Evolutionary conservation across 2,888 invertebrate species (phyloP), one percentile per base, ranked within the genome.

Genomic region (Oligia strigilis): DNA sequence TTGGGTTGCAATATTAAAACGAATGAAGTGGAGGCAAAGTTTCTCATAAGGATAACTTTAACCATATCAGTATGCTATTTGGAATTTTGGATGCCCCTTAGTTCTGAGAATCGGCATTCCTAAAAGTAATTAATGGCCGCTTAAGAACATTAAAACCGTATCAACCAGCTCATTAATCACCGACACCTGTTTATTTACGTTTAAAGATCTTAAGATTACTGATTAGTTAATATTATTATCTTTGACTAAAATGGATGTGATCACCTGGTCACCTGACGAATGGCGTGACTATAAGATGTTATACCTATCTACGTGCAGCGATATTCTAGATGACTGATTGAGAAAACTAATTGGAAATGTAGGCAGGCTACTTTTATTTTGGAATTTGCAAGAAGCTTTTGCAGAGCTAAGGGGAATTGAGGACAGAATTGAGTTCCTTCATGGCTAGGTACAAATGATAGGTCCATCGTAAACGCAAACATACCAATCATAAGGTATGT

Each of bases 251-350:
- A 80, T 29, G 49, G 40, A 80, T 65, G 65, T 62, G 40, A 17
- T 52, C 60, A 49, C 46, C 75, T 77, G 60, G 19, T 67, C 52
- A 17, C 40, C 14, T 14, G 62, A 40, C 23, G 23, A 46, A 23
- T 83, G 62, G 69, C 40, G 78, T 83, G 62, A 83, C 23, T 52
- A 19, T 46, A 17, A 40, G 49, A 74, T 49, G 0, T 58, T 75
- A 29, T 23, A 52, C 36, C 3, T 46, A 49, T 19, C 29, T 60
- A 77, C 60, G 67, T 67, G 52, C n/a, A 29, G 14, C 11, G 46
- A 66, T 29, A 66, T 40, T 17, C 46, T 46, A 29, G 29, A 23
- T 17, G 4, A 71, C 4, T 13, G 2, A 40, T 82, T 75, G 6
- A 9, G 19, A 29, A 65, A 74, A 36, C 13, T 19, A 0, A 49